A percentile compares a stretch with the other conserved stretches of the same genome.
Evolutionary conservation across 2,888 invertebrate genomes (phyloP).

Genomic region (Leptopilina syphax): DNA sequence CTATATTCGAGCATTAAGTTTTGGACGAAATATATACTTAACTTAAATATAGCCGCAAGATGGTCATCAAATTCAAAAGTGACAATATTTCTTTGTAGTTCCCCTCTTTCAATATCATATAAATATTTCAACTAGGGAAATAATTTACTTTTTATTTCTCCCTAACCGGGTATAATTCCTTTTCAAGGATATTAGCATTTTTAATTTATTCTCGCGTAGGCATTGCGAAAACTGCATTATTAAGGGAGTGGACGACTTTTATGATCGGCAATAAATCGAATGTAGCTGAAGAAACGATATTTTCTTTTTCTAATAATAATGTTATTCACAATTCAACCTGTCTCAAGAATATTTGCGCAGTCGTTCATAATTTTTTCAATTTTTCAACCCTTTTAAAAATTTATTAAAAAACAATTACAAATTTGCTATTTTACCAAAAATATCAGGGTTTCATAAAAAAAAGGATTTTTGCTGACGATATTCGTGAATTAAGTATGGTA

Average conservation of each 20-base stretch:
- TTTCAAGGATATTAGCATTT: not conserved
- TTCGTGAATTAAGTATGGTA: too few relatives aligned
- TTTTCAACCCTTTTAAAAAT: too few relatives aligned
- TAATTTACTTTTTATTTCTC: not conserved
- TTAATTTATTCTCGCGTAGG: not conserved
- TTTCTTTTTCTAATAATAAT: not conserved
- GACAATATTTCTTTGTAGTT: not conserved
- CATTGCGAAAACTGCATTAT: conserved; percentile 13
- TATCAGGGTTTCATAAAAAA: too few relatives aligned
- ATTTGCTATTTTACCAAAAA: too few relatives aligned
- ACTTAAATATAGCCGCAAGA: too few relatives aligned
- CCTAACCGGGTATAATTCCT: not conserved
- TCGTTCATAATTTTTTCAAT: too few relatives aligned
- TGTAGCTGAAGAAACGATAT: not conserved
- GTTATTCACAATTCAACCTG: not conserved
- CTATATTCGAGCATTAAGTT: too few relatives aligned
- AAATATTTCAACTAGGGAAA: not conserved
- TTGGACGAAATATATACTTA: too few relatives aligned
- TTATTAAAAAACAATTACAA: too few relatives aligned
- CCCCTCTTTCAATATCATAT: not conserved
- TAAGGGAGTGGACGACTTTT: not conserved
- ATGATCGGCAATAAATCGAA: conserved; percentile 23
- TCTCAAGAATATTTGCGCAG: not conserved
- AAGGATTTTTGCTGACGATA: too few relatives aligned
- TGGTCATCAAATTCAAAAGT: too few relatives aligned